Base-by-base conservation (phyloP, 2,797 vertebrate species). In the Champsocephalus esox region DNA sequence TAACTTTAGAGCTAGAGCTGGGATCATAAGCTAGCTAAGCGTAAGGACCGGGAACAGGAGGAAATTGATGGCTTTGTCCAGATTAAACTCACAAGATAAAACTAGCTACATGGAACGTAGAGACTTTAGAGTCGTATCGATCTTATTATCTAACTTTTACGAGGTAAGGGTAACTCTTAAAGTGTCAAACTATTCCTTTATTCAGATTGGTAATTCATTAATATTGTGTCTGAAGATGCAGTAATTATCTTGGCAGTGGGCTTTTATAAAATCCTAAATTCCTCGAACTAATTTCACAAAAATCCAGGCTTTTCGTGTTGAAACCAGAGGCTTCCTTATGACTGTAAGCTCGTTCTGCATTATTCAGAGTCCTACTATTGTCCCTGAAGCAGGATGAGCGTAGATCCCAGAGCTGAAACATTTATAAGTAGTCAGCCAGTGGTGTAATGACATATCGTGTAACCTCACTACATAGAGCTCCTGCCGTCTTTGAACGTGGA, bases 361-460 rank as follows among this genome's bases (percentile, higher is more conserved):
- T 89, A 92, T 90, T 92, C 67, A 93, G 63, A 51, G 16, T 46
- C 56, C 38, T 7, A 9, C 70, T 63, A 4, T 80, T 86, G 84
- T 84, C 75, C 57, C 72, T 45, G 62, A 43, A 34, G 61, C 69
- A 80, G 59, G 72, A 81, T 51, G 72, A 85, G 75, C 55, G 28
- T 45, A 76, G 79, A 88, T 84, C 80, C 62, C 69, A 43, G 1
- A 73, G 68, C 77, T 94, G 79, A 93, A 92, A 91, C 83, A 92
- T 94, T 92, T 83, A 91, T 91, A 85, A 19, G 70, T 43, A 85
- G 79, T 77, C 34, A 78, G 79, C 56, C 72, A 34, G 45, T 57
- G 68, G 66, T 92, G 85, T 93, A 93, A 92, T 92, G 87, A 92
- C 88, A 88, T 92, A 83, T 92, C 83, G 75, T 58, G 82, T 92